Conservation (phyloP, 2,888 invertebrate genomes). For the Aporophyla nigra region DNA sequence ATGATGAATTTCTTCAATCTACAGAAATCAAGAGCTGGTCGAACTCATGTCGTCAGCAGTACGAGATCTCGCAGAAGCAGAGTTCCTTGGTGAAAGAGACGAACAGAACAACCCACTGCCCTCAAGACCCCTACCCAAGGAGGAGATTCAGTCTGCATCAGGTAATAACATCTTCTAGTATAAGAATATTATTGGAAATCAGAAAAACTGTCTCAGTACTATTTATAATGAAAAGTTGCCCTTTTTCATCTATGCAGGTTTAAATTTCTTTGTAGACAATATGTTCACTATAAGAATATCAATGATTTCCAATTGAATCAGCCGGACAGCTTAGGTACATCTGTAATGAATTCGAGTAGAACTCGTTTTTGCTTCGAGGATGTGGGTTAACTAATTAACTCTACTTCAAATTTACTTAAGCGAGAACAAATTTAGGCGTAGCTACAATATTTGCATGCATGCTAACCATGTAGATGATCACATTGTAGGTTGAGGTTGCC, state of each 20-base stretch:
- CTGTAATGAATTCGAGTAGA: slow-evolving; percentile 19
- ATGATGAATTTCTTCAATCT: neutral
- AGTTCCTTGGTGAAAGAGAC: slow-evolving; percentile 96
- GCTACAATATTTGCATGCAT: slow-evolving; percentile 50
- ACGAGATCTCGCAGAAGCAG: slow-evolving; percentile 96
- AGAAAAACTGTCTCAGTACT: neutral
- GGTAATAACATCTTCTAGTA: slow-evolving; percentile 69
- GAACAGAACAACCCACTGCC: slow-evolving; percentile 96
- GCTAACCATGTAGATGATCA: slow-evolving; percentile 40
- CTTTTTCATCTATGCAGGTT: neutral
- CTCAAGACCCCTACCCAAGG: slow-evolving; percentile 91
- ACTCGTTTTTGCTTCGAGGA: slow-evolving; percentile 45
- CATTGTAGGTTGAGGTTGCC: slow-evolving; percentile 28
- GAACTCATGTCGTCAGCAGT: slow-evolving; percentile 97
- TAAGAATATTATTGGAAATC: neutral
- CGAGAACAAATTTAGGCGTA: slow-evolving; percentile 52
- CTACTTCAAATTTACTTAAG: slow-evolving; percentile 57
- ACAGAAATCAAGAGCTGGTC: slow-evolving; percentile 94
- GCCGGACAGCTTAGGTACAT: neutral
- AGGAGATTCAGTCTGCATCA: slow-evolving; percentile 79
- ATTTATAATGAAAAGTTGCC: neutral
- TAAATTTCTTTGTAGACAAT: neutral
- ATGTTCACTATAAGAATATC: neutral
- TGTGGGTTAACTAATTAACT: slow-evolving; percentile 52
- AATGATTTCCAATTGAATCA: neutral